These are phyloP conservation scores for Peromyscus californicus DNA, from an alignment of 2,113 vertebrate species.

Conservation along the genomic window DNA sequence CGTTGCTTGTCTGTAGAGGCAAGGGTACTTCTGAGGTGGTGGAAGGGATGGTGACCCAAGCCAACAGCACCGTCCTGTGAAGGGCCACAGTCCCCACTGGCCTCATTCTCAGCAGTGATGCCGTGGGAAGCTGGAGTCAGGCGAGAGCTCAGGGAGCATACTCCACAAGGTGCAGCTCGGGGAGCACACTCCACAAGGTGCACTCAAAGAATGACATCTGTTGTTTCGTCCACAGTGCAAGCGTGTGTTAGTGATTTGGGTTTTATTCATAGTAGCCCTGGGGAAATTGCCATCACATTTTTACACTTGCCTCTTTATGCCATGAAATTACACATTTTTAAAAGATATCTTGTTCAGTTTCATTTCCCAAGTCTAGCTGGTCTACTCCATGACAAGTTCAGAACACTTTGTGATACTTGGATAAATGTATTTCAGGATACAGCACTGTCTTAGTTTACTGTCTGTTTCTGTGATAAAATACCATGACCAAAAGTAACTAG, in stretches of 20 bases:
- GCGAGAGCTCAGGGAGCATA: too few species aligned
- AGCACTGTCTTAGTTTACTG: neutral
- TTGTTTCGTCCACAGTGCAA: neutral
- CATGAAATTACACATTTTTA: neutral
- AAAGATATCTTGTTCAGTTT: neutral
- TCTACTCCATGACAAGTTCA: neutral
- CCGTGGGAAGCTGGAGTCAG: neutral
- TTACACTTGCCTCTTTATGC: neutral
- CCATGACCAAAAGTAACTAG: neutral
- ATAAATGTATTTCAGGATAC: neutral
- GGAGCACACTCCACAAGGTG: neutral
- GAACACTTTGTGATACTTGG: neutral
- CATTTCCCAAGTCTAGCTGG: neutral
- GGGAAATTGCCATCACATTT: neutral
- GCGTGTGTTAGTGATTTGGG: neutral
- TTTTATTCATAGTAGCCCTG: neutral
- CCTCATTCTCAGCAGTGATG: neutral
- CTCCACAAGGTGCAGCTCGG: too few species aligned
- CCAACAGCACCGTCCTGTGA: neutral
- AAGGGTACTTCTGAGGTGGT: neutral
- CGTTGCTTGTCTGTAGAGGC: neutral
- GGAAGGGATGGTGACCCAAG: neutral
- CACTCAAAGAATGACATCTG: neutral
- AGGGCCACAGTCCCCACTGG: neutral
- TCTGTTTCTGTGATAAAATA: neutral